Conservation (phyloP, 2,113 vertebrate species). For the Odobenus rosmarus region DNA sequence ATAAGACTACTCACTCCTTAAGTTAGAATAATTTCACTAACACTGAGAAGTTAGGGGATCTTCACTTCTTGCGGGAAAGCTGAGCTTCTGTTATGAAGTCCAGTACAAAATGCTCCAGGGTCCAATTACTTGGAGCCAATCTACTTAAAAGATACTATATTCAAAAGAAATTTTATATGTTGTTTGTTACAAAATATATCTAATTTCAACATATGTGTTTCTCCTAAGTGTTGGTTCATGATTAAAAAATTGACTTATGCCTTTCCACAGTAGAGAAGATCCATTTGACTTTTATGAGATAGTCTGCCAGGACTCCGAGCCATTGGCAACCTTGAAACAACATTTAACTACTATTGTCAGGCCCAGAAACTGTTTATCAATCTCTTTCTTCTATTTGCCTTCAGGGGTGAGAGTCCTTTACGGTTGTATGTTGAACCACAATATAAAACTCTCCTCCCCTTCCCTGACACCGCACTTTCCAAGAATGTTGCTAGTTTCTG, state of each 20-base stretch:
- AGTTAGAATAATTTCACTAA: background rate
- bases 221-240: background rate
- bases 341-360: background rate
- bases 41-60: background rate
- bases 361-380: background rate
- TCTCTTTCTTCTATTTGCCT: slow-evolving; percentile 30
- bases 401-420: background rate
- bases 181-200: background rate
- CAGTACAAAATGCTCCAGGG: background rate
- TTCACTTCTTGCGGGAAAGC: background rate
- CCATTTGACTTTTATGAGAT: background rate
- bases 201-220: background rate
- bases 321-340: background rate
- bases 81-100: background rate
- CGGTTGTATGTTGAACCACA: background rate
- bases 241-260: background rate
- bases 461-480: background rate
- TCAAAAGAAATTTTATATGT: background rate
- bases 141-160: background rate
- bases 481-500: background rate
- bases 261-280: background rate
- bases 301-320: background rate
- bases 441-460: background rate
- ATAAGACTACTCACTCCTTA: background rate
- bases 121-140: background rate